Evolutionary conservation across 2,797 vertebrate genomes (phyloP).

Genomic region (Ctenochaetus hawaiiensis): DNA sequence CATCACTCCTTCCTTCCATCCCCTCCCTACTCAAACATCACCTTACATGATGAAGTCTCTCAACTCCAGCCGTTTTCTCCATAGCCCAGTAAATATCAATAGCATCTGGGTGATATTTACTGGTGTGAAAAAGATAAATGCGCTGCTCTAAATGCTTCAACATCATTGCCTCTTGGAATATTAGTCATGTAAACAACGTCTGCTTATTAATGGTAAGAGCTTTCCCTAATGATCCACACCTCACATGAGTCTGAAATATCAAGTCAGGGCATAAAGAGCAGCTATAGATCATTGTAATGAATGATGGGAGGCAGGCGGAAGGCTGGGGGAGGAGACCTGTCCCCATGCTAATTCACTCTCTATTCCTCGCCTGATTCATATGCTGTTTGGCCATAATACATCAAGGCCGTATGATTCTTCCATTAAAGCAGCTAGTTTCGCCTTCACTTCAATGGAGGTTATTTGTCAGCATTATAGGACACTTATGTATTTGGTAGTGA

Average conservation of each 20-base stretch:
- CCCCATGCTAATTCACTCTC: conserved; percentile 78
- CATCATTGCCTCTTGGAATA: conserved; percentile 80
- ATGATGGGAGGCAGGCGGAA: conserved; percentile 75
- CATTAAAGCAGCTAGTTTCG: conserved; percentile 68
- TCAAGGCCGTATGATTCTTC: conserved; percentile 76
- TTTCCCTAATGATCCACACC: conserved; percentile 84
- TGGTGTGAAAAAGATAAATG: conserved; percentile 80
- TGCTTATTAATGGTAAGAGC: conserved; percentile 86
- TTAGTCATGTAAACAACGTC: conserved; percentile 84
- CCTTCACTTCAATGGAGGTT: conserved; percentile 52
- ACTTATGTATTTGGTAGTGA: conserved; percentile 52
- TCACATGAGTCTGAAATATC: conserved; percentile 84
- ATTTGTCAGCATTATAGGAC: conserved; percentile 66
- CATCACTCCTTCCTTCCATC: conserved; percentile 4
- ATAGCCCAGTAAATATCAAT: conserved; percentile 70
- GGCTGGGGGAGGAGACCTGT: conserved; percentile 74
- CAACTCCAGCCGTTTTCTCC: conserved; percentile 48
- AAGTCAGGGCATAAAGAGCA: conserved; percentile 81
- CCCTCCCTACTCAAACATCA: conserved; percentile 21
- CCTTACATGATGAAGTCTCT: conserved; percentile 42
- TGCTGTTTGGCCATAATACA: conserved; percentile 75
- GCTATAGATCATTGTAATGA: conserved; percentile 82
- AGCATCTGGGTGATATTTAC: conserved; percentile 79
- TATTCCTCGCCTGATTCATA: conserved; percentile 78
- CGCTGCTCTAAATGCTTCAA: conserved; percentile 76